Evolutionary conservation across 2,797 vertebrate species (phyloP).

Genomic region (Urophycis tenuis): DNA sequence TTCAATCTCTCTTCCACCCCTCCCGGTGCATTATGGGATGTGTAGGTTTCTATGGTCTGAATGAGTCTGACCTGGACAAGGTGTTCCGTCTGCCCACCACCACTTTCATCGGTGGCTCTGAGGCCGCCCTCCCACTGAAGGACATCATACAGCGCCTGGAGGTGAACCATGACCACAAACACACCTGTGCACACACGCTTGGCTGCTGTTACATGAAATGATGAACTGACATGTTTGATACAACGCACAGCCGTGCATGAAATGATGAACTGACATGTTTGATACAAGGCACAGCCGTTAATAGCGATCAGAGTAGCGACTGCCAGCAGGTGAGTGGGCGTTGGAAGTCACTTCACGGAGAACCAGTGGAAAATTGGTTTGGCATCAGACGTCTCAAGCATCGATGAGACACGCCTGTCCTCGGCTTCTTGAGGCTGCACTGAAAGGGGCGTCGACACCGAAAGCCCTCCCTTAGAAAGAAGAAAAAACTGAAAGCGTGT

Average conservation of each 20-base stretch:
- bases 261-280: too few relatives aligned
- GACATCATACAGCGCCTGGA: slow-evolving; percentile 94
- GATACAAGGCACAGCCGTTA: too few relatives aligned
- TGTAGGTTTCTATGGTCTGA: slow-evolving; percentile 89
- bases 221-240: neutral
- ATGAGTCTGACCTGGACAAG: slow-evolving; percentile 90
- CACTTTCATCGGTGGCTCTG: slow-evolving; percentile 91
- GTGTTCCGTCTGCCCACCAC: slow-evolving; percentile 93
- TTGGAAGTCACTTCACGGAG: too few relatives aligned
- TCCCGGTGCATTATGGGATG: slow-evolving; percentile 49
- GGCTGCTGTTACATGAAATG: neutral
- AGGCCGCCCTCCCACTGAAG: slow-evolving; percentile 81
- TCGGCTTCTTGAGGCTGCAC: too few relatives aligned
- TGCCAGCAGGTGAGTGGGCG: too few relatives aligned
- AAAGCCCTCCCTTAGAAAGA: too few relatives aligned
- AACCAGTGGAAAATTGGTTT: too few relatives aligned
- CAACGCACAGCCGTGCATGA: neutral
- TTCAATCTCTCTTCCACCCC: neutral
- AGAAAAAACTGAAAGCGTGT: too few relatives aligned
- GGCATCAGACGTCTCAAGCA: too few relatives aligned
- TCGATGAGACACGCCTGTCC: too few relatives aligned
- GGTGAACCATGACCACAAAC: slow-evolving; percentile 61
- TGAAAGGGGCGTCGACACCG: too few relatives aligned
- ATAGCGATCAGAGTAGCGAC: too few relatives aligned
- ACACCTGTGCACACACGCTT: neutral